phyloP scores from a whole-genome alignment of 2,888 invertebrate genomes.

The Boloria selene region DNA sequence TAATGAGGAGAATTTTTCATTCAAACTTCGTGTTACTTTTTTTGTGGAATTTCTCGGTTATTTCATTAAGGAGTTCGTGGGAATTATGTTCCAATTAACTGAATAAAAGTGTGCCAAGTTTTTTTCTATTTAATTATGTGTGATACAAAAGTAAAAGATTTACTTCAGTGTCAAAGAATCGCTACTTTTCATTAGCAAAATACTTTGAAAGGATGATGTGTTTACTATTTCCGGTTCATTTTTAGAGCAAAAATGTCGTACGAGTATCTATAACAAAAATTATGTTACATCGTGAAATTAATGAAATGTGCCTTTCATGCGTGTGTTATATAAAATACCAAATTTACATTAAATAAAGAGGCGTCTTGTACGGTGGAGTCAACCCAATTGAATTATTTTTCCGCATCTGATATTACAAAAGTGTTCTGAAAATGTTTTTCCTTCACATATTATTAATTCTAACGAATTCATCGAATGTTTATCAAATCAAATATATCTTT shows the following conservation, averaged over 20 bases:
- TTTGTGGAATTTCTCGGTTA: slow-evolving; percentile 32
- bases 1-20: slow-evolving; percentile 31
- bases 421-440: neutral
- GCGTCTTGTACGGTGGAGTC: neutral
- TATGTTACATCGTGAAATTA: neutral
- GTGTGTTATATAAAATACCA: no score
- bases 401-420: neutral
- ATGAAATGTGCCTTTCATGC: no score
- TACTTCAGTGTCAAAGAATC: neutral
- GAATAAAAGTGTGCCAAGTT: slow-evolving; percentile 24
- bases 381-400: slow-evolving; percentile 1
- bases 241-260: neutral
- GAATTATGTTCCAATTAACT: slow-evolving; percentile 40
- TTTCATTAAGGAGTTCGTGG: slow-evolving; percentile 38
- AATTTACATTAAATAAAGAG: neutral
- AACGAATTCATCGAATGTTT: neutral
- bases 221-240: neutral
- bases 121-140: slow-evolving; percentile 13
- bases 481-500: neutral
- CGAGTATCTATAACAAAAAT: neutral
- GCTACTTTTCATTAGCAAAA: slow-evolving; percentile 6
- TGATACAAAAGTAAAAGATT: slow-evolving; percentile 1
- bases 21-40: slow-evolving; percentile 28
- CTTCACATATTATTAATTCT: neutral
- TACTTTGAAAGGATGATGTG: neutral